Percentiles rank a stretch among this genome's conserved stretches.
These are phyloP conservation scores for Heliconius hewitsoni DNA, from an alignment of 1,140 invertebrate species.

Conservation along the genomic window DNA sequence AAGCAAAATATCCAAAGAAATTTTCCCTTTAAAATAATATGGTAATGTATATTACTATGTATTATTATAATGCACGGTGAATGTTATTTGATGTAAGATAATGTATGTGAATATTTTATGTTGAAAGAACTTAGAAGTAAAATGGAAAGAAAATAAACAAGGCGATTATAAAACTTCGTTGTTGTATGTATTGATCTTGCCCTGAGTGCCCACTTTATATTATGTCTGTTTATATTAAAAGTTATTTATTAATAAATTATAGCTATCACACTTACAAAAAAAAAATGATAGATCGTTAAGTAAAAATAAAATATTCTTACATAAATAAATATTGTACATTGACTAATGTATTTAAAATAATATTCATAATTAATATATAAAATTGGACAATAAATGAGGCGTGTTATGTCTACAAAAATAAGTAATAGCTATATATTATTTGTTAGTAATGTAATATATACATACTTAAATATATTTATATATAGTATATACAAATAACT, in stretches of 20 bases:
- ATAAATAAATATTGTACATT: too few species aligned
- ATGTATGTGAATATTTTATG: conserved; percentile 75
- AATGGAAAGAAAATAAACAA: conserved; percentile 69
- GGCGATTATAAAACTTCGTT: conserved; percentile 66
- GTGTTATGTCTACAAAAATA: too few species aligned
- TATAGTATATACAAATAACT: too few species aligned
- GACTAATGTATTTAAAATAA: too few species aligned
- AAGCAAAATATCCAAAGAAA: conserved; percentile 72
- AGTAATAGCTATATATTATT: too few species aligned
- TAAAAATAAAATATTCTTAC: too few species aligned
- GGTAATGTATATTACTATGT: conserved; percentile 53
- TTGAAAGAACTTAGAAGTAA: conserved; percentile 69
- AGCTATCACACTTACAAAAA: too few species aligned
- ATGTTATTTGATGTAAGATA: conserved; percentile 73
- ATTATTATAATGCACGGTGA: conserved; percentile 66
- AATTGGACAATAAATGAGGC: too few species aligned
- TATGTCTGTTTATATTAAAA: conserved; percentile 5
- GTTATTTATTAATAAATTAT: background rate
- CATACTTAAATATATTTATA: too few species aligned
- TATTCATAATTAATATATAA: too few species aligned
- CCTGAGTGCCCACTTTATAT: conserved; percentile 16
- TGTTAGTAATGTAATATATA: too few species aligned
- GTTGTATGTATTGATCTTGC: conserved; percentile 40
- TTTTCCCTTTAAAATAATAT: conserved; percentile 60
- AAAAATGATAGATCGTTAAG: too few species aligned